Conservation (phyloP, 2,888 invertebrate species). For the Arge pagana region DNA sequence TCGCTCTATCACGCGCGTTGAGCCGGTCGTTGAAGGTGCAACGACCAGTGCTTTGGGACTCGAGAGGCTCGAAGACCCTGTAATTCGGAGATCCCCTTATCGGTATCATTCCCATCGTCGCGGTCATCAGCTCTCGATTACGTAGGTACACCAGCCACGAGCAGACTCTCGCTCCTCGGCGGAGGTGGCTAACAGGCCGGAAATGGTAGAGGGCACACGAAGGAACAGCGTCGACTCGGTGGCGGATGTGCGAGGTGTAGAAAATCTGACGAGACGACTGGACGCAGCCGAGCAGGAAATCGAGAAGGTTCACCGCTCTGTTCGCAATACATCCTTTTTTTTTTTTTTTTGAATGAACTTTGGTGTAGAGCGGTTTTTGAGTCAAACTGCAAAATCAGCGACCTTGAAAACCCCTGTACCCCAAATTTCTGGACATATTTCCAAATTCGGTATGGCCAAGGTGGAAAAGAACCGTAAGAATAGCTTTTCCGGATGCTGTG, state of each 20-base stretch:
- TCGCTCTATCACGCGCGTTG: slow-evolving; percentile 40
- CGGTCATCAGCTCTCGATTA: slow-evolving; percentile 8
- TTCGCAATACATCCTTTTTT: too few relatives aligned
- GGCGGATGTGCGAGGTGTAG: slow-evolving; percentile 69
- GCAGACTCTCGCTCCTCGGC: slow-evolving; percentile 56
- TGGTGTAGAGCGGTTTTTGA: too few relatives aligned
- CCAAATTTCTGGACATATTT: too few relatives aligned
- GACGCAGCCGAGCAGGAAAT: slow-evolving; percentile 69
- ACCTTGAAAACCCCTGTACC: too few relatives aligned
- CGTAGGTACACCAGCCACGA: slow-evolving; percentile 50
- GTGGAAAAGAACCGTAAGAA: too few relatives aligned
- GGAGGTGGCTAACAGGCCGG: slow-evolving; percentile 56
- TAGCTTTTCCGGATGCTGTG: too few relatives aligned
- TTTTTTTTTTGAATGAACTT: too few relatives aligned
- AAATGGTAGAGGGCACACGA: slow-evolving; percentile 56
- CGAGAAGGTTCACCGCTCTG: slow-evolving; percentile 57
- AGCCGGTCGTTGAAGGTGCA: slow-evolving; percentile 36
- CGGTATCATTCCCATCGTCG: neutral
- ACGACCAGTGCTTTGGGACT: slow-evolving; percentile 38
- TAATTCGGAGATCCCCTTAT: slow-evolving; percentile 20
- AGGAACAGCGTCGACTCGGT: slow-evolving; percentile 52
- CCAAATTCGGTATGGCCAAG: too few relatives aligned
- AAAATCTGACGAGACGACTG: slow-evolving; percentile 67
- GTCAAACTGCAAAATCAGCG: too few relatives aligned
- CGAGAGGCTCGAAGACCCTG: slow-evolving; percentile 39